Percentiles rank a stretch among this genome's conserved stretches.
These are phyloP conservation scores for Atrina japonica DNA, from an alignment of 2,888 invertebrate species.

Conservation along the genomic window DNA sequence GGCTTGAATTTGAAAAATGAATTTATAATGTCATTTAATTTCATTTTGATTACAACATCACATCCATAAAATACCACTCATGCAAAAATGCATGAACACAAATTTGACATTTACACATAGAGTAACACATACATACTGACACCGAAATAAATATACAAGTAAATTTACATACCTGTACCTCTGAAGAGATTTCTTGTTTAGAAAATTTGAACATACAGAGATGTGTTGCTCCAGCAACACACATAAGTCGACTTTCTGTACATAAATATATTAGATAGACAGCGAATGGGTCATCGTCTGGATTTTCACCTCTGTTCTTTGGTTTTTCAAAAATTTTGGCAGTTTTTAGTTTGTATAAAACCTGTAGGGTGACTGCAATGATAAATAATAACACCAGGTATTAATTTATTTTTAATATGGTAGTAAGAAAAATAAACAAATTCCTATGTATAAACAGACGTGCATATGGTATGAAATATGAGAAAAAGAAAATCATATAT, in stretches of 20 bases:
- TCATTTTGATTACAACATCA: no score
- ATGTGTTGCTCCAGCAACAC: constrained; percentile 95
- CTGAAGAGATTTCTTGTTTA: constrained; percentile 89
- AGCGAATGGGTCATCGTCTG: constrained; percentile 92
- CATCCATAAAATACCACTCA: no score
- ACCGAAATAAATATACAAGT: no score
- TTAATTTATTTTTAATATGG: no score
- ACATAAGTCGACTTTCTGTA: constrained; percentile 94
- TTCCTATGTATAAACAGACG: not conserved
- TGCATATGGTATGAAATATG: no score
- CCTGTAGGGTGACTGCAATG: constrained; percentile 90
- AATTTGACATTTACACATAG: no score
- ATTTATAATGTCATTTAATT: no score
- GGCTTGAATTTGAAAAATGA: no score
- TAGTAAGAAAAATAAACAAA: no score
- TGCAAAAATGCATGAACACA: no score
- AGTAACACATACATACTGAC: no score
- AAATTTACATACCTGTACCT: constrained; percentile 78
- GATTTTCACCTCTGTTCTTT: constrained; percentile 76
- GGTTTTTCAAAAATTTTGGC: constrained; percentile 93
- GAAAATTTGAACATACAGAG: constrained; percentile 97
- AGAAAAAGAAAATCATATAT: no score
- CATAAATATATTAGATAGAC: constrained; percentile 95
- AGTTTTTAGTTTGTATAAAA: constrained; percentile 98
- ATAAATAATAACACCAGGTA: constrained; percentile 27